phyloP scores from a whole-genome alignment of 2,888 invertebrate genomes.

The Ochlodes sylvanus region DNA sequence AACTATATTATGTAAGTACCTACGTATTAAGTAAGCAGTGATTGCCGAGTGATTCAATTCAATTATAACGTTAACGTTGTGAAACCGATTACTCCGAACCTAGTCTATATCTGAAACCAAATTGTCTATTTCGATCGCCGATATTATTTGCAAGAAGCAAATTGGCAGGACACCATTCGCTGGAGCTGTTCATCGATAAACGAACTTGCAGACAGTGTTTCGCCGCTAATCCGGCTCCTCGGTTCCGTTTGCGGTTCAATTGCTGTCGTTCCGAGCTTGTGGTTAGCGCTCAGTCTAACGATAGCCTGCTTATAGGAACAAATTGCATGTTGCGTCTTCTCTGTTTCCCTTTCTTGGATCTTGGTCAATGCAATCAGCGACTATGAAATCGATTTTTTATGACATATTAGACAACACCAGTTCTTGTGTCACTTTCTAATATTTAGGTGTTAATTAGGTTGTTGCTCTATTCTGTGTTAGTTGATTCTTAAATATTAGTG shows the following conservation, averaged over 20 bases:
- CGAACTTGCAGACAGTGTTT: constrained; percentile 35
- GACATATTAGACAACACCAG: too few relatives aligned
- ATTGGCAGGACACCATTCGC: constrained; percentile 1
- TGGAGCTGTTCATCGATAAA: constrained; percentile 25
- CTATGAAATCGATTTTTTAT: too few relatives aligned
- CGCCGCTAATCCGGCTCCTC: constrained; percentile 33
- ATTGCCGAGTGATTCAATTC: too few relatives aligned
- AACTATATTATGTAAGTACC: too few relatives aligned
- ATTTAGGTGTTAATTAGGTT: too few relatives aligned
- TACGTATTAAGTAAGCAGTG: too few relatives aligned
- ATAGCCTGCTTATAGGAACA: constrained; percentile 18
- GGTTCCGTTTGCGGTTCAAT: constrained; percentile 36
- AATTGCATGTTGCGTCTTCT: background rate
- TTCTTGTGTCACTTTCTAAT: too few relatives aligned
- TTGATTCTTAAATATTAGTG: too few relatives aligned
- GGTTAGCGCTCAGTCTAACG: constrained; percentile 34
- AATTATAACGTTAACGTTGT: too few relatives aligned
- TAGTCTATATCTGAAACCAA: background rate
- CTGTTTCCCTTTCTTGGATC: too few relatives aligned
- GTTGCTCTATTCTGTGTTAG: too few relatives aligned
- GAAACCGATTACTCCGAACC: background rate
- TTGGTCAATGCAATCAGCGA: too few relatives aligned
- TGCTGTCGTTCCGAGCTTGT: constrained; percentile 37
- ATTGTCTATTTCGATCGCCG: background rate
- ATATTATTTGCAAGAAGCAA: constrained; percentile 23